Evolutionary conservation across 1,140 invertebrate species (phyloP).

Genomic region (Pachyrhynchus sulphureomaculatus): DNA sequence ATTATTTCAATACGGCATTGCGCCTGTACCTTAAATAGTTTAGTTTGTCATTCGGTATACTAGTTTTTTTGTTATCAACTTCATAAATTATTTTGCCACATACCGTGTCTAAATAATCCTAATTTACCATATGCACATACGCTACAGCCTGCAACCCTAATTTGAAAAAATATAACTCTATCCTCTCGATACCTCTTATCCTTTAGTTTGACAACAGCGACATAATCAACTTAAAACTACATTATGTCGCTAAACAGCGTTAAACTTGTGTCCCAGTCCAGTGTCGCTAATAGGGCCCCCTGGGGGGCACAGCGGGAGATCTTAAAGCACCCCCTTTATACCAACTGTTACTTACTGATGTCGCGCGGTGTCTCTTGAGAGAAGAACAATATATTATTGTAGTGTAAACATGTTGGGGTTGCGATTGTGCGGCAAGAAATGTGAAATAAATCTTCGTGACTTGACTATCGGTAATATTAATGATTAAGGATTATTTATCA

Average conservation of each 20-base stretch:
- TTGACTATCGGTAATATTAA: not conserved
- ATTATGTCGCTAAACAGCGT: slow-evolving; percentile 31
- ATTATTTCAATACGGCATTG: no score
- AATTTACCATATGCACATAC: not conserved
- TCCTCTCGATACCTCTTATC: slow-evolving; percentile 5
- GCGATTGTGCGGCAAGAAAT: not conserved
- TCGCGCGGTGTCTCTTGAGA: slow-evolving; percentile 9
- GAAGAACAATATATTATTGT: slow-evolving; percentile 23
- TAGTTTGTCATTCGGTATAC: no score
- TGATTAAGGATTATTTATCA: not conserved
- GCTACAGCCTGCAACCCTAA: not conserved
- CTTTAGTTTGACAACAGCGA: slow-evolving; percentile 21
- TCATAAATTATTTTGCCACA: no score
- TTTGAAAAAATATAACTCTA: slow-evolving; percentile 12
- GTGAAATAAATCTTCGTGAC: not conserved
- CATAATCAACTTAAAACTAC: slow-evolving; percentile 22
- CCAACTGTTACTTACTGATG: slow-evolving; percentile 24
- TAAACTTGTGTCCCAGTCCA: slow-evolving; percentile 20
- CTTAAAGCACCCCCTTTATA: slow-evolving; percentile 10
- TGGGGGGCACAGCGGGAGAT: slow-evolving; percentile 2
- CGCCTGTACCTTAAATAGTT: no score
- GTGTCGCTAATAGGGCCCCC: slow-evolving; percentile 36
- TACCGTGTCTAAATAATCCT: no score
- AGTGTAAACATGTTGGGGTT: slow-evolving; percentile 23
- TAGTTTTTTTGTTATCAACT: no score